These are phyloP conservation scores for Strix occidentalis DNA, from an alignment of 2,797 vertebrate species.

Conservation along the genomic window DNA sequence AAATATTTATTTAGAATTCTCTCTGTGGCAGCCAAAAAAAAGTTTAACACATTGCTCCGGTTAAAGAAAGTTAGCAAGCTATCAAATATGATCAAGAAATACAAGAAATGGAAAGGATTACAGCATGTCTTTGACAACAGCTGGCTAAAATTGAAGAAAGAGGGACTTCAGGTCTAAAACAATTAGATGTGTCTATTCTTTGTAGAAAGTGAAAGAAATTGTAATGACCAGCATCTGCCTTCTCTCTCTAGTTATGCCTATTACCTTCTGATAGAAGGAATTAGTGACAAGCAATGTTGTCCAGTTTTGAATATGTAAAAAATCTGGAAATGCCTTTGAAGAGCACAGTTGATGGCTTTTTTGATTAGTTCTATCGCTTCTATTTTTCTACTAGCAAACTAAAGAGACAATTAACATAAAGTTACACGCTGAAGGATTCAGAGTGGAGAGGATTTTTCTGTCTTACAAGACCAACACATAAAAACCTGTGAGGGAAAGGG, in stretches of 20 bases:
- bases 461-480: background rate
- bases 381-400: background rate
- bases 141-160: conserved; percentile 25
- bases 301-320: background rate
- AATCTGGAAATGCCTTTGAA: conserved; percentile 15
- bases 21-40: conserved; percentile 48
- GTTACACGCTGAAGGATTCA: background rate
- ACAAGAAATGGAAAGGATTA: conserved; percentile 72
- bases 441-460: background rate
- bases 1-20: conserved; percentile 54
- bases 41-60: conserved; percentile 41
- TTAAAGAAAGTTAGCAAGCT: conserved; percentile 64
- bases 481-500: background rate
- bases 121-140: conserved; percentile 45
- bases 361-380: background rate
- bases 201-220: conserved; percentile 38
- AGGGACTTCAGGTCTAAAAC: conserved; percentile 30
- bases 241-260: background rate
- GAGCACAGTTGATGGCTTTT: background rate
- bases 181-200: conserved; percentile 5
- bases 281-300: background rate
- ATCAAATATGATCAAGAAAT: conserved; percentile 64
- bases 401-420: background rate
- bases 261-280: conserved; percentile 11
- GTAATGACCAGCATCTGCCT: background rate